A percentile compares a stretch with the other conserved stretches of the same genome.
phyloP scores from a whole-genome alignment of 1,140 invertebrate genomes.

The Steinernema khuongi region DNA sequence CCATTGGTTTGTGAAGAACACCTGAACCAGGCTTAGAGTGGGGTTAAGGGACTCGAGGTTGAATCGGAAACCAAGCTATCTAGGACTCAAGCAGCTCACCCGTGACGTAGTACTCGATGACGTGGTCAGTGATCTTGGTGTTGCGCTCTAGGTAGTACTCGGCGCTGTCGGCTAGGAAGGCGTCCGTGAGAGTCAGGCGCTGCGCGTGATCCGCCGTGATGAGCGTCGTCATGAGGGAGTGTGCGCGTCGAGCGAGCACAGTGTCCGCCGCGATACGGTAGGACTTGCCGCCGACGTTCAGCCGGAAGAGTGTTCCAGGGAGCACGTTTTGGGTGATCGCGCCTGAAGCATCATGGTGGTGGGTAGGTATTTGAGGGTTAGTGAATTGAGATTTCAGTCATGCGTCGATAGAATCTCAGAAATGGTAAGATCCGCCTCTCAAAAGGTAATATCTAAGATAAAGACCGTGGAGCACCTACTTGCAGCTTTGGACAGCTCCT shows the following conservation, averaged over 20 bases:
- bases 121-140: conserved; percentile 45
- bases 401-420: neutral
- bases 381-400: neutral
- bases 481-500: neutral
- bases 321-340: neutral
- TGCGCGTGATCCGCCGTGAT: conserved; percentile 39
- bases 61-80: neutral
- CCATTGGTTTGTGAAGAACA: conserved; percentile 61
- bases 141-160: conserved; percentile 56
- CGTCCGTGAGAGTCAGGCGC: conserved; percentile 32
- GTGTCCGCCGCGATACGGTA: conserved; percentile 47
- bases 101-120: conserved; percentile 54
- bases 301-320: conserved; percentile 24
- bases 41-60: neutral
- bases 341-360: neutral
- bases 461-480: no score
- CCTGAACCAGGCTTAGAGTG: conserved; percentile 45
- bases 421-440: no score
- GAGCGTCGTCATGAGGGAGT: conserved; percentile 28
- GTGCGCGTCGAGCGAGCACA: conserved; percentile 30
- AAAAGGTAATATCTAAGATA: no score
- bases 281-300: conserved; percentile 54
- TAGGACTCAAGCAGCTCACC: conserved; percentile 25
- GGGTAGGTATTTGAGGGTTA: neutral
- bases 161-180: conserved; percentile 14